A percentile compares a stretch with the other conserved stretches of the same genome.
These are phyloP conservation scores for Polietes domitor DNA, from an alignment of 2,888 invertebrate genomes.

Conservation along the genomic window DNA sequence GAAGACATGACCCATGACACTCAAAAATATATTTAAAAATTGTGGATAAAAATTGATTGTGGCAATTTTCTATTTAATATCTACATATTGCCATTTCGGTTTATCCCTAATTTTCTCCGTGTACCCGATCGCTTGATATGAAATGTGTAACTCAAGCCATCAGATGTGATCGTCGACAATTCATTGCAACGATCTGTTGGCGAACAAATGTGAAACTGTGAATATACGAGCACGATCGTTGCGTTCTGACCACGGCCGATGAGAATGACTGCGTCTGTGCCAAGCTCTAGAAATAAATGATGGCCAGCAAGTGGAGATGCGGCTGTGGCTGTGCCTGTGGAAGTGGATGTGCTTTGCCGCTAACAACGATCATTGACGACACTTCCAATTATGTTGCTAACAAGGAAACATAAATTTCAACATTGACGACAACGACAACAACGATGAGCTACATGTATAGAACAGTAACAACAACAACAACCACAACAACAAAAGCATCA, in stretches of 20 bases:
- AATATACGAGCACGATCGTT: conserved; percentile 55
- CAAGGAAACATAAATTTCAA: conserved; percentile 72
- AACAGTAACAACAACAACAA: conserved; percentile 1
- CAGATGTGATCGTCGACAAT: conserved; percentile 54
- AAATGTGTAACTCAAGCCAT: conserved; percentile 56
- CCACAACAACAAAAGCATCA: background rate
- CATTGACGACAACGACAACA: conserved; percentile 67
- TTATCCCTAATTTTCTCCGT: conserved; percentile 13
- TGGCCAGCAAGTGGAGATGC: conserved; percentile 48
- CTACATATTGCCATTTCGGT: no score
- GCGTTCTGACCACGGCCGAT: conserved; percentile 37
- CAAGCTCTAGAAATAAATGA: conserved; percentile 55
- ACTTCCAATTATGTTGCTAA: conserved; percentile 72
- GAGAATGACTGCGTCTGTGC: background rate
- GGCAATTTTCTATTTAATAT: no score
- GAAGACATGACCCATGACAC: no score
- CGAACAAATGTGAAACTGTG: conserved; percentile 58
- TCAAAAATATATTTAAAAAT: no score
- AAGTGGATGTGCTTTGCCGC: conserved; percentile 51
- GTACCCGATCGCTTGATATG: conserved; percentile 38
- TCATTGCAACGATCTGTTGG: conserved; percentile 47
- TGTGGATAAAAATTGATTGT: no score
- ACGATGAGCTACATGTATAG: conserved; percentile 59
- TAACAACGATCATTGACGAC: conserved; percentile 70
- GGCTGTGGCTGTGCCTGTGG: conserved; percentile 30